Conservation (phyloP, 2,113 vertebrate genomes). For the Dipodomys spectabilis region DNA sequence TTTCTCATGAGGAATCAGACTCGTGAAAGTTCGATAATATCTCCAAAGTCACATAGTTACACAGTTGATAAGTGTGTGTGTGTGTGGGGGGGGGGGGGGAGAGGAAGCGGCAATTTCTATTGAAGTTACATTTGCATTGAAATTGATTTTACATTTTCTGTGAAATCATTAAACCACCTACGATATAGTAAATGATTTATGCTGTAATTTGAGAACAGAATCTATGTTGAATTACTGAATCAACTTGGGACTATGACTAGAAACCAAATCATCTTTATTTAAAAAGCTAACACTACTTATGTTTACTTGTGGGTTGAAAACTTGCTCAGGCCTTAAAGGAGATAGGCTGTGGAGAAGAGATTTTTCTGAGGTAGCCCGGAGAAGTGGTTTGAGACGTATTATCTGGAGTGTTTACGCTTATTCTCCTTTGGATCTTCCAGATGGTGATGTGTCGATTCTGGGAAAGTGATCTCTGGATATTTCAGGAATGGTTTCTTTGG, state of each 20-base stretch:
- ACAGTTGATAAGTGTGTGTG: slow-evolving; percentile 55
- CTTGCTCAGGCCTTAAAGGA: slow-evolving; percentile 52
- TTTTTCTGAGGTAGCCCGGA: neutral
- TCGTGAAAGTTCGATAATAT: slow-evolving; percentile 70
- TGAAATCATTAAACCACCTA: slow-evolving; percentile 81
- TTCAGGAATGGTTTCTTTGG: neutral
- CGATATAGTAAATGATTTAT: slow-evolving; percentile 82
- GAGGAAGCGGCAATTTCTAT: slow-evolving; percentile 70
- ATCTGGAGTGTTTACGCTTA: neutral
- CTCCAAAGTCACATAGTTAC: slow-evolving; percentile 64
- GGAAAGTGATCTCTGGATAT: neutral
- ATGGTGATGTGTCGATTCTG: neutral
- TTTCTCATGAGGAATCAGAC: slow-evolving; percentile 55
- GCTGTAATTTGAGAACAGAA: slow-evolving; percentile 79
- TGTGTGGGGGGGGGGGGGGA: too few species aligned
- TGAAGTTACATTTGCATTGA: slow-evolving; percentile 80
- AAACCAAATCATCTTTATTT: slow-evolving; percentile 82
- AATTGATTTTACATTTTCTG: slow-evolving; percentile 83
- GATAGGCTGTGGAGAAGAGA: slow-evolving; percentile 18
- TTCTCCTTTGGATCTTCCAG: slow-evolving; percentile 6
- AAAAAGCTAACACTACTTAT: slow-evolving; percentile 69
- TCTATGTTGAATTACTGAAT: slow-evolving; percentile 80
- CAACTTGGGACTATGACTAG: slow-evolving; percentile 78
- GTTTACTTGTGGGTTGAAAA: slow-evolving; percentile 73
- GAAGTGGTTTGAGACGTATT: neutral